A percentile compares a stretch with the other conserved stretches of the same genome.
Evolutionary conservation across 2,888 invertebrate species (phyloP).

Genomic region (Arctia plantaginis): DNA sequence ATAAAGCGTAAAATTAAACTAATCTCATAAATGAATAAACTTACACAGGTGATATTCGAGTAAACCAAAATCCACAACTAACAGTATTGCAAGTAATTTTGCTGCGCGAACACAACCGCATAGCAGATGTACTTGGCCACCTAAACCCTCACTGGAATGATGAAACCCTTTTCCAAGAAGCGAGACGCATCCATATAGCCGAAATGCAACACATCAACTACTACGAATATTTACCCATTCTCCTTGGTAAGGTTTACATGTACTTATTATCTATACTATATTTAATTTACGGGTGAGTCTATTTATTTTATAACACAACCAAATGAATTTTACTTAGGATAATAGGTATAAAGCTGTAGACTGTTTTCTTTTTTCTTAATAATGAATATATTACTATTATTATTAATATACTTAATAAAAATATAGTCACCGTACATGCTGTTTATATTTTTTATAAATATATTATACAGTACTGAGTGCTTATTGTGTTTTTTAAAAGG

Average conservation of each 20-base stretch:
- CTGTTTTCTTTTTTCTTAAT: not conserved
- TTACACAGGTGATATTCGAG: constrained; percentile 88
- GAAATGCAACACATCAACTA: constrained; percentile 91
- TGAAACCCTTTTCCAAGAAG: constrained; percentile 91
- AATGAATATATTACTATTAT: not conserved
- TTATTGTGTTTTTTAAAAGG: constrained; percentile 64
- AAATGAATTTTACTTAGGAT: not conserved
- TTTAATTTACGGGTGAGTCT: not conserved
- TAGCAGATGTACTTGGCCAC: constrained; percentile 86
- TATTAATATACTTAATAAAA: not conserved
- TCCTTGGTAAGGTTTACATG: constrained; percentile 85
- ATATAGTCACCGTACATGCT: not conserved
- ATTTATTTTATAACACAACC: not conserved
- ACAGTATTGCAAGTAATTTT: constrained; percentile 89
- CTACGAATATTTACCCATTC: constrained; percentile 92
- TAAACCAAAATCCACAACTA: constrained; percentile 91
- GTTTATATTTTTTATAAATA: not conserved
- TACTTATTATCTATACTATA: not conserved
- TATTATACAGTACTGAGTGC: not conserved
- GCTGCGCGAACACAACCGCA: constrained; percentile 91
- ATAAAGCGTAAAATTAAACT: not conserved
- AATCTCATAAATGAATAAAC: not conserved
- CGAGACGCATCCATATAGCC: constrained; percentile 89
- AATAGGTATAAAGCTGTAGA: not conserved
- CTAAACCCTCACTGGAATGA: constrained; percentile 93